Evolutionary conservation across 2,113 vertebrate species (phyloP).

Genomic region (Andinoacara biseriatus): DNA sequence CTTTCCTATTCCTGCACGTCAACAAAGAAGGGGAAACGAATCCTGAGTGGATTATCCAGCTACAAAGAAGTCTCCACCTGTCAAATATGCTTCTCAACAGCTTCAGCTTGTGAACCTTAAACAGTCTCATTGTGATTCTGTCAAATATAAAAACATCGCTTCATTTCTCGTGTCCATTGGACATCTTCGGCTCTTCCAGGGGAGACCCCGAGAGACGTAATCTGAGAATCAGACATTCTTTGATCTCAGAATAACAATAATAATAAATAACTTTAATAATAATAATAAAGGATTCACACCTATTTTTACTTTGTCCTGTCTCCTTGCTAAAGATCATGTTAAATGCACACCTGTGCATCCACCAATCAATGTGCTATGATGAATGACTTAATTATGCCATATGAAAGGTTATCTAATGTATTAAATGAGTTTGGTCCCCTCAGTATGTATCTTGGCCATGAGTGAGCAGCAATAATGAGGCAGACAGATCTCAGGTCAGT

Average conservation of each 20-base stretch:
- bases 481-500: neutral
- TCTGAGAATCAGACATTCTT: neutral
- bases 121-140: neutral
- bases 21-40: neutral
- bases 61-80: neutral
- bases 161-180: neutral
- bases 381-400: neutral
- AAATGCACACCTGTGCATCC: neutral
- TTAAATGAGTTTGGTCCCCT: neutral
- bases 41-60: conserved; percentile 25
- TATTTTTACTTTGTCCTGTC: neutral
- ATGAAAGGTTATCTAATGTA: neutral
- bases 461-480: neutral
- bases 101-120: neutral
- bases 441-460: neutral
- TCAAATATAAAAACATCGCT: neutral
- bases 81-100: neutral
- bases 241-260: neutral
- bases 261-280: no score
- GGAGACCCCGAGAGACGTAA: neutral
- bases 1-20: neutral
- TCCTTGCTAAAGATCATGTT: neutral
- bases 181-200: neutral
- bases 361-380: neutral
- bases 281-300: neutral